A percentile compares a stretch with the other conserved stretches of the same genome.
phyloP scores from a whole-genome alignment of 2,797 vertebrate species.

The Labeo calbasu region DNA sequence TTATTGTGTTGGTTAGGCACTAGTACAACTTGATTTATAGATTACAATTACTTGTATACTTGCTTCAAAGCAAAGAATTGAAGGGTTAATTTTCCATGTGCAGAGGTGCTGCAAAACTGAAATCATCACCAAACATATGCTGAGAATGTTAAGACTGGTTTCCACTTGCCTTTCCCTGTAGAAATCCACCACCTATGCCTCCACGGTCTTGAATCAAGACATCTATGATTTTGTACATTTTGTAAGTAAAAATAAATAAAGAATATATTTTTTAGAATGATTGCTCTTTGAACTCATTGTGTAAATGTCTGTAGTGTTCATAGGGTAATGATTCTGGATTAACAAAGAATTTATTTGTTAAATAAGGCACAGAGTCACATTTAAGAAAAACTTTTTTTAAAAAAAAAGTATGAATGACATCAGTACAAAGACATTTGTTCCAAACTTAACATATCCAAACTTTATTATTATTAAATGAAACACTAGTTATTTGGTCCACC shows the following conservation, averaged over 20 bases:
- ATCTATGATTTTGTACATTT: constrained; percentile 58
- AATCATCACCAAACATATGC: not conserved
- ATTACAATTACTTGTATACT: not conserved
- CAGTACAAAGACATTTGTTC: not conserved
- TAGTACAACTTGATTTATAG: not conserved
- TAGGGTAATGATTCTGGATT: not conserved
- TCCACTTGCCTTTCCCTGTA: constrained; percentile 34
- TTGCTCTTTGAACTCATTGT: constrained; percentile 28
- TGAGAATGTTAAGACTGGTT: not conserved
- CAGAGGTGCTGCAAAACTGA: not conserved
- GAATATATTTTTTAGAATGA: constrained; percentile 62
- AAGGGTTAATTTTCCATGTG: not conserved
- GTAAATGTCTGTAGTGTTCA: not conserved
- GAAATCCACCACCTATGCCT: constrained; percentile 67
- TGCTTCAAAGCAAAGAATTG: not conserved
- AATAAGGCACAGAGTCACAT: not conserved
- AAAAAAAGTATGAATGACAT: not conserved
- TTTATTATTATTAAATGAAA: not conserved
- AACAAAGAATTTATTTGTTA: not conserved
- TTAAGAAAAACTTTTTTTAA: not conserved
- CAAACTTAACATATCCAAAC: not conserved
- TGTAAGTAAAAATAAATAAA: constrained; percentile 61
- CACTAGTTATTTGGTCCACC: not conserved
- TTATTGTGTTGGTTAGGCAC: not conserved
- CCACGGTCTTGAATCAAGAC: constrained; percentile 70